phyloP scores from a whole-genome alignment of 1,140 invertebrate species.

The Philopotamus ludificatus region DNA sequence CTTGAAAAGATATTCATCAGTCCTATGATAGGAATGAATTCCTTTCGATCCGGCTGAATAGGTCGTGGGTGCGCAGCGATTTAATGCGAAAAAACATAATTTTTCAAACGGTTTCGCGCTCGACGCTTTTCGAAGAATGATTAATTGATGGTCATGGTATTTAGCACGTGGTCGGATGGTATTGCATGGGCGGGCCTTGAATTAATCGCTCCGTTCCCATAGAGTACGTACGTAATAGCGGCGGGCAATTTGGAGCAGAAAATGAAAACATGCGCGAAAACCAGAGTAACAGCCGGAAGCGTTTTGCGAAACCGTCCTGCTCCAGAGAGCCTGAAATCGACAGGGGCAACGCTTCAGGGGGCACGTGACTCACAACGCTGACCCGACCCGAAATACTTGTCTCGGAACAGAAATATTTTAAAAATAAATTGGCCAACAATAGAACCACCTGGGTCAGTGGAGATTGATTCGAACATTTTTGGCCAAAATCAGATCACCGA shows the following conservation, averaged over 20 bases:
- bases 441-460: too few relatives aligned
- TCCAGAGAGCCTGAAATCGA: constrained; percentile 36
- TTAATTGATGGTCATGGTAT: not conserved
- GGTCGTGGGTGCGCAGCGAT: too few relatives aligned
- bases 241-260: constrained; percentile 38
- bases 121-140: too few relatives aligned
- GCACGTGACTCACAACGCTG: not conserved
- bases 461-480: too few relatives aligned
- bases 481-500: too few relatives aligned
- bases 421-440: too few relatives aligned
- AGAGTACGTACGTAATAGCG: constrained; percentile 25
- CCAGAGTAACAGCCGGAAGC: constrained; percentile 33
- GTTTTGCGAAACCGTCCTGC: constrained; percentile 32
- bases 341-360: constrained; percentile 31
- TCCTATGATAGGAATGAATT: too few relatives aligned
- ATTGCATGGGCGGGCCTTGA: constrained; percentile 31
- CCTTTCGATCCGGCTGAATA: too few relatives aligned
- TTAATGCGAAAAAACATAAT: too few relatives aligned
- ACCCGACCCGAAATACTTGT: not conserved
- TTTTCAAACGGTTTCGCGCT: not conserved
- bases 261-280: constrained; percentile 31
- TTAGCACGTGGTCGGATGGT: not conserved
- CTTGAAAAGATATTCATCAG: not conserved
- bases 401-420: too few relatives aligned
- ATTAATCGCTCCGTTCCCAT: constrained; percentile 7